Conservation (phyloP, 2,113 vertebrate species). For the Macheiramphus alcinus region DNA sequence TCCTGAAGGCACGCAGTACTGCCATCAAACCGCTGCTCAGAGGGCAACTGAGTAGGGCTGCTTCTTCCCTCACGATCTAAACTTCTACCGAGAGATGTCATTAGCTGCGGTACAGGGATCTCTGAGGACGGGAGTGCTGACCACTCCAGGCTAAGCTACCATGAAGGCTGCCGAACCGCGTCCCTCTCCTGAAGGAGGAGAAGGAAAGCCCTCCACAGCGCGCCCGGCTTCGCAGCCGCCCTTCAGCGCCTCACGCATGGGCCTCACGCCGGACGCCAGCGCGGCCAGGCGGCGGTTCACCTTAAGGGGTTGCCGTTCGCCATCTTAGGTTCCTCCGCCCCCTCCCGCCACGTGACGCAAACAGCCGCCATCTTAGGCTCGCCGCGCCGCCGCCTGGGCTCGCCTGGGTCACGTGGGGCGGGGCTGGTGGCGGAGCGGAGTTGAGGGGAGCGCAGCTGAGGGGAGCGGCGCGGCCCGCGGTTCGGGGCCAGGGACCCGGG, state of each 20-base stretch:
- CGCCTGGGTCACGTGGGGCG: not conserved
- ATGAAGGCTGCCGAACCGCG: rapidly evolving
- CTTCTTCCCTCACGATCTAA: rapidly evolving
- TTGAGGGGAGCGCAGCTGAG: not conserved
- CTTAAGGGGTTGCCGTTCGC: not conserved
- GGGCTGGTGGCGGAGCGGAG: not conserved
- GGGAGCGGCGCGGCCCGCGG: not conserved
- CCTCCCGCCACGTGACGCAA: not conserved
- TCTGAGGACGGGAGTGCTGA: not conserved
- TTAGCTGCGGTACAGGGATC: too few relatives aligned
- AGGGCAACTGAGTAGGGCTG: rapidly evolving
- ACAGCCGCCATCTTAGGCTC: constrained; percentile 45
- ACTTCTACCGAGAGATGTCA: too few relatives aligned
- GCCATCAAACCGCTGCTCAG: not conserved
- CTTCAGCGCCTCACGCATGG: rapidly evolving
- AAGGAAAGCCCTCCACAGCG: rapidly evolving
- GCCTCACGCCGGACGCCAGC: too few relatives aligned
- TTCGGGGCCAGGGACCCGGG: too few relatives aligned
- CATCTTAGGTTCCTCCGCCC: constrained; percentile 52
- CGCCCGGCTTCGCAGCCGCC: rapidly evolving
- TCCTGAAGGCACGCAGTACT: not conserved
- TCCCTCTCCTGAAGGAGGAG: rapidly evolving
- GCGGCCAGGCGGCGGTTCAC: not conserved
- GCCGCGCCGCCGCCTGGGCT: not conserved
- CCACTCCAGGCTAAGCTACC: rapidly evolving